These are phyloP conservation scores for Drosophila algonquin DNA, from an alignment of 2,888 invertebrate genomes.

Conservation along the genomic window DNA sequence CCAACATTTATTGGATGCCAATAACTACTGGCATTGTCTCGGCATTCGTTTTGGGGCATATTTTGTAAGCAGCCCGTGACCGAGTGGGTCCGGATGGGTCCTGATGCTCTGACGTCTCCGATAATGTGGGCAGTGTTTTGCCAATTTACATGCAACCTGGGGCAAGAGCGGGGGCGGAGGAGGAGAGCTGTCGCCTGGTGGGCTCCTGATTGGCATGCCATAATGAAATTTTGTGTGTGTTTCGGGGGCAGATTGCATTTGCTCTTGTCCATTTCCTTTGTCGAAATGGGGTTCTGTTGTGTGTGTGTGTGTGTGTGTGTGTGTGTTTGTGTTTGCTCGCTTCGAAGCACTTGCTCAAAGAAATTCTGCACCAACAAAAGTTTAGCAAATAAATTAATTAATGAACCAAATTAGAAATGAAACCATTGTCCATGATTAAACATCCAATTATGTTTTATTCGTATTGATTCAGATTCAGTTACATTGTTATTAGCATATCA, in stretches of 20 bases:
- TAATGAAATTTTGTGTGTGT: conserved; percentile 49
- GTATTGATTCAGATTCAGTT: conserved; percentile 8
- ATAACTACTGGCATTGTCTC: conserved; percentile 56
- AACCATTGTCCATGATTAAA: background rate
- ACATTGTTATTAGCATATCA: conserved; percentile 27
- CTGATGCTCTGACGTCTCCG: conserved; percentile 11
- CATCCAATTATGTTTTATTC: conserved; percentile 28
- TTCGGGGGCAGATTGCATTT: conserved; percentile 44
- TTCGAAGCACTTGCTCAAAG: background rate
- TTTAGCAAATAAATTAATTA: no score
- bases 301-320: no score
- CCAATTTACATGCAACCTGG: conserved; percentile 51
- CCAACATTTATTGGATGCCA: conserved; percentile 70
- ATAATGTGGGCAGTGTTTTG: conserved; percentile 42
- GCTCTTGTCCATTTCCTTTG: conserved; percentile 24
- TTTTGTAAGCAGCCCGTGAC: background rate
- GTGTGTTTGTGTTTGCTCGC: background rate
- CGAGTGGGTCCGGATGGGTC: no score
- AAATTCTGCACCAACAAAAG: background rate
- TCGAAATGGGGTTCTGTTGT: conserved; percentile 11
- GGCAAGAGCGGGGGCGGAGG: background rate
- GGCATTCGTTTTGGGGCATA: background rate
- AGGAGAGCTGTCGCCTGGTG: conserved; percentile 22
- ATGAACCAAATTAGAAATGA: no score
- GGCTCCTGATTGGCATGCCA: conserved; percentile 42